Evolutionary conservation across 2,113 vertebrate species (phyloP).

Genomic region (Apodemus sylvaticus): DNA sequence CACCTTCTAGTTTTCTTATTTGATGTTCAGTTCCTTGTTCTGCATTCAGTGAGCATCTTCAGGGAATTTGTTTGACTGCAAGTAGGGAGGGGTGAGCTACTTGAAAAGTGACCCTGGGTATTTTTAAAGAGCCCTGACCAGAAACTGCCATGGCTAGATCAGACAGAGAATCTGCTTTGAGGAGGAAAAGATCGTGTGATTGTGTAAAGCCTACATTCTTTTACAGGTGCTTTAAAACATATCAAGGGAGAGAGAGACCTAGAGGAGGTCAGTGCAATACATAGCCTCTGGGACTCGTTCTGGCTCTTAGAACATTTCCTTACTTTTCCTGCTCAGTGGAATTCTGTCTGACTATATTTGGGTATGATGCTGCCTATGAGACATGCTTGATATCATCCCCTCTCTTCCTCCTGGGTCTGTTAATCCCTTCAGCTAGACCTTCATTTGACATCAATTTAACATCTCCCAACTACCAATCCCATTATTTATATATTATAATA

Average conservation of each 20-base stretch:
- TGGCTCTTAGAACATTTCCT: background rate
- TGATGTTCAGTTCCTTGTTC: background rate
- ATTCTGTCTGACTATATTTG: background rate
- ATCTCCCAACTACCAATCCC: background rate
- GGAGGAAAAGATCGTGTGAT: background rate
- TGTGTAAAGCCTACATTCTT: conserved; percentile 59
- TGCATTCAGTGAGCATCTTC: background rate
- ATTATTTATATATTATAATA: background rate
- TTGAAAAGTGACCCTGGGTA: conserved; percentile 37
- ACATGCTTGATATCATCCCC: background rate
- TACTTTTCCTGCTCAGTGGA: background rate
- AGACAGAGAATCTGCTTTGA: conserved; percentile 19
- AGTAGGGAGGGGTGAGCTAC: background rate
- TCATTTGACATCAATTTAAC: background rate
- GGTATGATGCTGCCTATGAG: background rate
- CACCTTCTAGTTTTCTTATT: background rate
- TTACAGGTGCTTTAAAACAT: conserved; percentile 19
- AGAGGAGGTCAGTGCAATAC: conserved; percentile 18
- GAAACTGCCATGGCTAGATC: background rate
- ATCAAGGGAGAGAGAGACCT: background rate
- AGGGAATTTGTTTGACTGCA: background rate
- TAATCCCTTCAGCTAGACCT: background rate
- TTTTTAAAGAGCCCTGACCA: conserved; percentile 1
- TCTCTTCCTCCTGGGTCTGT: background rate
- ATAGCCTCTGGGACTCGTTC: background rate